A percentile compares a stretch with the other conserved stretches of the same genome.
Conservation (phyloP, 2,797 vertebrate species). For the Brachymystax lenok region DNA sequence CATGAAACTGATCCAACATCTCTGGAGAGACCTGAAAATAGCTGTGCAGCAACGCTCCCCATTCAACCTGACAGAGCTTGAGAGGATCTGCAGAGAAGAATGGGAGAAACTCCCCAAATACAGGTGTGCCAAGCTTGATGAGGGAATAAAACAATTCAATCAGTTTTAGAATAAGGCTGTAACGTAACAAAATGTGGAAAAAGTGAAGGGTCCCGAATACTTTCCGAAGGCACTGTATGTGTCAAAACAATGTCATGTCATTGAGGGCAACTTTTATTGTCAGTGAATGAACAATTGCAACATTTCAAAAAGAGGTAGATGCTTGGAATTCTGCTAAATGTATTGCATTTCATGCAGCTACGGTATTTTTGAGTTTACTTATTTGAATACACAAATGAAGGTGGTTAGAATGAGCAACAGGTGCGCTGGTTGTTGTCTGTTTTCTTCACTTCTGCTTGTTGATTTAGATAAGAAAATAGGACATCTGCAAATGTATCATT, state of each 20-base stretch:
- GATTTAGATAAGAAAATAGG: conserved; percentile 33
- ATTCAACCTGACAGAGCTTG: too few species aligned
- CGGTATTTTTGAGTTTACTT: not conserved
- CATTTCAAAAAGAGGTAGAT: not conserved
- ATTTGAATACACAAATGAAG: not conserved
- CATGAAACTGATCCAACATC: too few species aligned
- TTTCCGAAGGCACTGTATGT: not conserved
- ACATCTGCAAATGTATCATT: conserved; percentile 29
- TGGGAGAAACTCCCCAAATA: too few species aligned
- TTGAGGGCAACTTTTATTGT: not conserved
- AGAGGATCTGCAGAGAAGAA: too few species aligned
- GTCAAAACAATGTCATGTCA: not conserved
- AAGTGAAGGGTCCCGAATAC: too few species aligned
- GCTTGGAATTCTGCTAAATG: not conserved
- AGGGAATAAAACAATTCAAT: too few species aligned
- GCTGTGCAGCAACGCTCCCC: too few species aligned
- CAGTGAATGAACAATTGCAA: not conserved
- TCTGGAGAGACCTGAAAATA: too few species aligned
- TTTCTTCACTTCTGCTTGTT: conserved; percentile 18
- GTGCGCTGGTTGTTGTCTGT: conserved; percentile 24
- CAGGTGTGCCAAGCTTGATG: too few species aligned
- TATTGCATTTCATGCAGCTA: not conserved
- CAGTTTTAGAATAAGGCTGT: too few species aligned
- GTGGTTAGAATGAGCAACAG: conserved; percentile 24
- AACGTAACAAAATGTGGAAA: too few species aligned